A percentile compares a stretch with the other conserved stretches of the same genome.
Evolutionary conservation across 2,888 invertebrate genomes (phyloP).

Genomic region (Drosophila paracracens): DNA sequence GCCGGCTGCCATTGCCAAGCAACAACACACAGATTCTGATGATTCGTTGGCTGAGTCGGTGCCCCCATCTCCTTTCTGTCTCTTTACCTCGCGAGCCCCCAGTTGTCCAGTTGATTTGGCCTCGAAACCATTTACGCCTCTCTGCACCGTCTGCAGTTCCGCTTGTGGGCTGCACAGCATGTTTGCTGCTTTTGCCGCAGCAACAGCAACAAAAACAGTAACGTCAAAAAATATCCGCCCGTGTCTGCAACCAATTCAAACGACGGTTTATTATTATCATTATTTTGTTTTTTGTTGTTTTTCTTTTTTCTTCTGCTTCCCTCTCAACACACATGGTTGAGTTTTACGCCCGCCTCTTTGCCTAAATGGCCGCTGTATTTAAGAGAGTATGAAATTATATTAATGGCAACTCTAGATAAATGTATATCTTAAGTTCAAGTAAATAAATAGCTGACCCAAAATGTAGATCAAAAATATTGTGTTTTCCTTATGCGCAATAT

Average conservation of each 20-base stretch:
- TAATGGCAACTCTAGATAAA: not conserved
- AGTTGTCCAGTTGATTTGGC: constrained; percentile 61
- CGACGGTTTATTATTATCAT: constrained; percentile 68
- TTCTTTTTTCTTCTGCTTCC: not conserved
- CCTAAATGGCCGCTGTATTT: constrained; percentile 5
- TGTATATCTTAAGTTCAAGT: too few relatives aligned
- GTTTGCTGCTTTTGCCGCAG: constrained; percentile 60
- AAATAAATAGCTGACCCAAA: not conserved
- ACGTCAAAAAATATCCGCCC: constrained; percentile 82
- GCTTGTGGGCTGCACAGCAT: constrained; percentile 62
- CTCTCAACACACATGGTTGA: constrained; percentile 15
- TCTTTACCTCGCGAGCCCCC: constrained; percentile 11
- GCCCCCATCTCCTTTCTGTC: constrained; percentile 6
- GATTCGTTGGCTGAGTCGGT: constrained; percentile 45
- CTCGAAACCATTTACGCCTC: constrained; percentile 73
- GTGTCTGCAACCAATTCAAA: constrained; percentile 75
- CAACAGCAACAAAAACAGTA: constrained; percentile 51
- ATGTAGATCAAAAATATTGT: not conserved
- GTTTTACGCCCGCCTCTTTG: not conserved
- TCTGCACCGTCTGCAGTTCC: constrained; percentile 25
- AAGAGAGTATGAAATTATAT: not conserved
- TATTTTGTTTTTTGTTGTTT: constrained; percentile 13
- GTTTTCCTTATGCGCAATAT: not conserved
- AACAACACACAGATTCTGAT: constrained; percentile 46
- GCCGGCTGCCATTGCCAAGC: constrained; percentile 31